These are phyloP conservation scores for Canis aureus DNA, from an alignment of 2,113 vertebrate genomes.

Conservation along the genomic window DNA sequence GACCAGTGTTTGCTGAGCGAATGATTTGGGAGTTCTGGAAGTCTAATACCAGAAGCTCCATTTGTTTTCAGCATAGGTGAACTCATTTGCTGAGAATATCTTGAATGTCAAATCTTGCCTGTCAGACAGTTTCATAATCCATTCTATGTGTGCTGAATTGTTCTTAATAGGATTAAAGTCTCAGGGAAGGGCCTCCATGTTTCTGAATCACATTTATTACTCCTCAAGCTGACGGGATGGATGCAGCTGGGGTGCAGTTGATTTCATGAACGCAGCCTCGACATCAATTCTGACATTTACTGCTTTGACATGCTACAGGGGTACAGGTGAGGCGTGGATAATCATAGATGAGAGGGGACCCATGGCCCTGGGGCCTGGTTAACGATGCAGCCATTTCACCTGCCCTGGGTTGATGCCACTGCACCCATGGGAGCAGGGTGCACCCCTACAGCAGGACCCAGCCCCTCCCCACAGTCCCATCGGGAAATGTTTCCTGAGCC, in stretches of 20 bases:
- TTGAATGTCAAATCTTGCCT: constrained; percentile 64
- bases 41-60: constrained; percentile 56
- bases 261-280: constrained; percentile 51
- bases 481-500: neutral
- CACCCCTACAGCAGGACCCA: neutral
- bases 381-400: neutral
- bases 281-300: neutral
- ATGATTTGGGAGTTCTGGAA: constrained; percentile 54
- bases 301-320: constrained; percentile 12
- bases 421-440: neutral
- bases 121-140: constrained; percentile 54
- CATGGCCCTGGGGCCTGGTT: neutral
- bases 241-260: neutral
- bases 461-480: neutral
- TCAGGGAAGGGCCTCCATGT: neutral
- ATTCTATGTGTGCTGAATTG: constrained; percentile 56
- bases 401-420: neutral
- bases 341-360: constrained; percentile 66
- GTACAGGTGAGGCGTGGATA: constrained; percentile 44
- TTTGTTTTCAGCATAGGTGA: constrained; percentile 61
- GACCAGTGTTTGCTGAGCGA: neutral
- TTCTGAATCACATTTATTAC: constrained; percentile 21
- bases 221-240: neutral
- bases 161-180: constrained; percentile 69
- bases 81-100: constrained; percentile 49